phyloP scores from a whole-genome alignment of 2,797 vertebrate species.

The Phataginus tetradactyla region DNA sequence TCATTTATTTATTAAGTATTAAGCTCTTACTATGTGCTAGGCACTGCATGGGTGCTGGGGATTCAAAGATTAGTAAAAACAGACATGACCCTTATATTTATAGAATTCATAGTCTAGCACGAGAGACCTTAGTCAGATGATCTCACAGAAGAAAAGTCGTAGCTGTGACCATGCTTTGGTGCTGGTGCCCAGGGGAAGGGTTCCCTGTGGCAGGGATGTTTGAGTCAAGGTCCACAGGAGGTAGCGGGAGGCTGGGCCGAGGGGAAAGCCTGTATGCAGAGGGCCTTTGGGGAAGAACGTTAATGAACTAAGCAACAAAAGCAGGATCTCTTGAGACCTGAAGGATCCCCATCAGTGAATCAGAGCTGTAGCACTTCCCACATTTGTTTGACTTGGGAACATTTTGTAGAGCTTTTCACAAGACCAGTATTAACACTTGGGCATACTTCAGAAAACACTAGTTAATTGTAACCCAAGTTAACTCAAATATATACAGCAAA shows the following conservation, averaged over 20 bases:
- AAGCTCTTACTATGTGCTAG: not conserved
- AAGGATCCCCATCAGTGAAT: not conserved
- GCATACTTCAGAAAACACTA: not conserved
- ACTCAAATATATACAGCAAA: not conserved
- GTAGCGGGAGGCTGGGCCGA: not conserved
- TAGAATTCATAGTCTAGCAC: not conserved
- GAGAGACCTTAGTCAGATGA: not conserved
- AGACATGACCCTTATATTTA: not conserved
- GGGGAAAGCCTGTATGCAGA: not conserved
- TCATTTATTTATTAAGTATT: not conserved
- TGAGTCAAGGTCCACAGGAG: not conserved
- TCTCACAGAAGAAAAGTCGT: not conserved
- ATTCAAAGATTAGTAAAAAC: not conserved
- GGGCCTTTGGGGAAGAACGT: not conserved
- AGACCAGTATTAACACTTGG: not conserved
- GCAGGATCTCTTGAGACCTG: not conserved
- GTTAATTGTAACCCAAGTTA: not conserved
- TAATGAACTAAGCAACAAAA: too few relatives aligned
- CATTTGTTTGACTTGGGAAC: rapidly evolving
- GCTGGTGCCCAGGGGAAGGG: not conserved
- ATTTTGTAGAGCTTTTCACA: not conserved
- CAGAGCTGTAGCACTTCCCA: not conserved
- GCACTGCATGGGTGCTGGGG: not conserved
- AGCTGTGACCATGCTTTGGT: not conserved
- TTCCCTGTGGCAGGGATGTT: not conserved